Conservation (phyloP, 2,888 invertebrate genomes). For the Drosophila maculinotata region DNA sequence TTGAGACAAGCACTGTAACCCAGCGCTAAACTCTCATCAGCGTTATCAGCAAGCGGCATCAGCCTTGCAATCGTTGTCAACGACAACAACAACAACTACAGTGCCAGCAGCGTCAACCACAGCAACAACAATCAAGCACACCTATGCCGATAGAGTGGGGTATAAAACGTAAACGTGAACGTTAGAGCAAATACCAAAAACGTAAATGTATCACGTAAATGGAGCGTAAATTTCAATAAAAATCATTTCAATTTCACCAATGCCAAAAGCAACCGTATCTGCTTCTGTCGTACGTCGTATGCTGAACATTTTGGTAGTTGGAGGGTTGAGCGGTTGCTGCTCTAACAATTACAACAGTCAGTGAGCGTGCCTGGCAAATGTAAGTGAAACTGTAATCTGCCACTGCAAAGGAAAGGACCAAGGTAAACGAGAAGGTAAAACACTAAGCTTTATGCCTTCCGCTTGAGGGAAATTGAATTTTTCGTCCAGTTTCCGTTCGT, state of each 20-base stretch:
- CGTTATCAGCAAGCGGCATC: constrained; percentile 65
- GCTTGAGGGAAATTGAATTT: constrained; percentile 78
- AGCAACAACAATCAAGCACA: constrained; percentile 63
- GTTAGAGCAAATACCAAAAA: constrained; percentile 72
- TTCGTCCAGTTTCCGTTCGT: constrained; percentile 47
- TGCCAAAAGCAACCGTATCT: constrained; percentile 64
- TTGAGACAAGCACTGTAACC: constrained; percentile 60
- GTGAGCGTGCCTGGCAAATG: constrained; percentile 46
- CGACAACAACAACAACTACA: constrained; percentile 38
- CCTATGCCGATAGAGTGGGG: constrained; percentile 31
- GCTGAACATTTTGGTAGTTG: constrained; percentile 31
- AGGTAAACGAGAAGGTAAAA: constrained; percentile 45
- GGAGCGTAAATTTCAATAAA: constrained; percentile 82
- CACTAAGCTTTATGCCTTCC: constrained; percentile 74
- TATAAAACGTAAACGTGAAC: constrained; percentile 38
- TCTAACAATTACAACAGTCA: constrained; percentile 32
- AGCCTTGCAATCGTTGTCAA: constrained; percentile 33
- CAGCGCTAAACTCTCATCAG: constrained; percentile 71
- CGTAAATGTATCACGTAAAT: constrained; percentile 81
- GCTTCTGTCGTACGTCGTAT: constrained; percentile 26
- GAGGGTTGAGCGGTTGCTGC: constrained; percentile 2
- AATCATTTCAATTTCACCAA: constrained; percentile 79
- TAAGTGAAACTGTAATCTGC: constrained; percentile 39
- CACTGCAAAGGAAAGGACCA: constrained; percentile 19
- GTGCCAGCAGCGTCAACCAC: constrained; percentile 21